Base-by-base conservation (phyloP, 92 coral and sea anemone species). In the Parazoanthus darwini region DNA sequence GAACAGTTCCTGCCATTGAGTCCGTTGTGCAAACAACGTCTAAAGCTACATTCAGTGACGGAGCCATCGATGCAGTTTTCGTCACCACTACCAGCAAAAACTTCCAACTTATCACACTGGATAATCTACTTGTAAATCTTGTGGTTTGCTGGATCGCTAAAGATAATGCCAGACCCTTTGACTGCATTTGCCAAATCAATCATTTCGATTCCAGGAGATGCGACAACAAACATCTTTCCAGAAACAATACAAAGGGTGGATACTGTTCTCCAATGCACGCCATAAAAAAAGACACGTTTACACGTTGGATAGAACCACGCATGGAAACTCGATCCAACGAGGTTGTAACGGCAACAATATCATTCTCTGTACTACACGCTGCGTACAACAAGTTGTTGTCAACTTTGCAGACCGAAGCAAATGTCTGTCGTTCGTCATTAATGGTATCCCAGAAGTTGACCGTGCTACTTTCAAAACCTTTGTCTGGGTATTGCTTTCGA, bases 41-140 rank as follows among this genome's bases (percentile, higher is more conserved):
- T 80, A 80, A 80, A 77, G 89, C 86, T 88, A 25, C 86, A 67
- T 88, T 88, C 77, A 59, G 86, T 37, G 77, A 78, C 85, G 38
- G 90, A 67, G 73, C 90, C 90, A 54, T 90, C 89, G 77, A 79
- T 79, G 89, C 90, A 80, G 82, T 88, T 78, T 91, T 88, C 89
- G 76, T 83, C 84, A 44, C 93, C 91, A 73, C 85, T 91, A 88
- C 93, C 89, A 90, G 92, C 85, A 88, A 91, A 75, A 80, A 82
- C 84, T 37, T 88, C 89, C 83, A 85, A 59, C 67, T 85, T 77
- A 83, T 42, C 85, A 70, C 9, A 90, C 80, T 82, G 75, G 59
- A 78, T 77, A 88, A 36, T 74, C 39, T 91, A 91, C 91, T 88
- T 63, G 84, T 91, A 87, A 66, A 87, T 87, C 65, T 88, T 88